Conservation (phyloP, 2,113 vertebrate genomes). For the Saimiri boliviensis region DNA sequence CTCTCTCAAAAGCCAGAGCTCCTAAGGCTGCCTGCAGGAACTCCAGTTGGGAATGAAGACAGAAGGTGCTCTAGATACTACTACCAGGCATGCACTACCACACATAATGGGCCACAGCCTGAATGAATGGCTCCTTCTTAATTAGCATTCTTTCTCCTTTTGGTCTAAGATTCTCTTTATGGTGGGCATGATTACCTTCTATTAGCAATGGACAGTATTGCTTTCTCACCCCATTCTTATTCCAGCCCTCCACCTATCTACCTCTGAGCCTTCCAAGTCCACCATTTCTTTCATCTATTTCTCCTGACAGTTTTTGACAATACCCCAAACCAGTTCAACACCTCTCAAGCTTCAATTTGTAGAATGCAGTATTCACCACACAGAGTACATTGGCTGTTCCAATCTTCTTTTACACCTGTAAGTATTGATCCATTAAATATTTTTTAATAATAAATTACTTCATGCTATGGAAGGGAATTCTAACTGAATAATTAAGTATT, state of each 20-base stretch:
- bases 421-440: neutral
- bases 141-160: neutral
- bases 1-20: neutral
- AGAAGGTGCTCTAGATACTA: too few species aligned
- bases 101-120: fast-evolving
- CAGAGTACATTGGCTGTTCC: too few species aligned
- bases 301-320: neutral
- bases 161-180: neutral
- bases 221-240: neutral
- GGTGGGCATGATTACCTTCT: neutral
- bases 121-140: neutral
- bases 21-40: fast-evolving
- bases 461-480: neutral
- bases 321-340: fast-evolving
- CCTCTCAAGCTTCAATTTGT: neutral
- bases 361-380: neutral
- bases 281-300: neutral
- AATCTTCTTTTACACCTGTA: neutral
- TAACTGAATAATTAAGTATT: neutral
- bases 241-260: neutral
- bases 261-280: neutral
- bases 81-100: fast-evolving
- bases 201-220: neutral
- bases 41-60: neutral
- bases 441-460: neutral